Base-by-base conservation (phyloP, 2,113 vertebrate species). In the Calidris pugnax region DNA sequence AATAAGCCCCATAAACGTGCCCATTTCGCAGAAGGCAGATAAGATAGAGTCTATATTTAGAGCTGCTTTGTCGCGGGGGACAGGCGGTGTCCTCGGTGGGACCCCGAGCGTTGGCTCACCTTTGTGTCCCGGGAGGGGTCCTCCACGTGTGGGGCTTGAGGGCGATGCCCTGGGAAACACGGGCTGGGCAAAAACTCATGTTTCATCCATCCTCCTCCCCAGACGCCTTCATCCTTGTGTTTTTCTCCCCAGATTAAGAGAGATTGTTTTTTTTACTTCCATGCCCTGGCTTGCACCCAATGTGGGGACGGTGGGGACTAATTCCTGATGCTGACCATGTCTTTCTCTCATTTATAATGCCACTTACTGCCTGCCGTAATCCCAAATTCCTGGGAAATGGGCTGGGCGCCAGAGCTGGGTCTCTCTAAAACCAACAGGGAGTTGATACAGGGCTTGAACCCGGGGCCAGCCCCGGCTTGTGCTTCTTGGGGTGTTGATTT, bases 201-300 rank as follows among this genome's bases (percentile, higher is more conserved):
- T 21, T 45, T 11, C 16, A 3, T 11, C 4, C 2, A 5, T 0
- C 18, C 0, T 16, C 50, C 21, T 45, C n/a, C 76, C 14, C 0
- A 10, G 28, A 13, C 3, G 24, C 14, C 24, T 11, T 45, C 10
- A 21, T 7, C 14, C 35, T 5, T 12, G 41, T 9, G 32, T 35
- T 21, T 7, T 5, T 78, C 33, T 53, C 7, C 2, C 41, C 24
- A 6, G 20, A 14, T 39, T 4, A 30, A 93, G 62, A 16, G 45
- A 12, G 5, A 12, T 41, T 8, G 3, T 28, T 22, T 48, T 22
- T 50, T 51, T 26, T 21, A 10, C 35, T 56, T 80, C 45, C 1
- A 0, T 12, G 21, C 51, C 13, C 5, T 47, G 69, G 35, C 12
- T 87, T 24, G 35, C 1, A 7, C 17, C 33, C 30, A 9, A 0